These are phyloP conservation scores for Rhamnusium bicolor DNA, from an alignment of 2,888 invertebrate species.

Conservation along the genomic window DNA sequence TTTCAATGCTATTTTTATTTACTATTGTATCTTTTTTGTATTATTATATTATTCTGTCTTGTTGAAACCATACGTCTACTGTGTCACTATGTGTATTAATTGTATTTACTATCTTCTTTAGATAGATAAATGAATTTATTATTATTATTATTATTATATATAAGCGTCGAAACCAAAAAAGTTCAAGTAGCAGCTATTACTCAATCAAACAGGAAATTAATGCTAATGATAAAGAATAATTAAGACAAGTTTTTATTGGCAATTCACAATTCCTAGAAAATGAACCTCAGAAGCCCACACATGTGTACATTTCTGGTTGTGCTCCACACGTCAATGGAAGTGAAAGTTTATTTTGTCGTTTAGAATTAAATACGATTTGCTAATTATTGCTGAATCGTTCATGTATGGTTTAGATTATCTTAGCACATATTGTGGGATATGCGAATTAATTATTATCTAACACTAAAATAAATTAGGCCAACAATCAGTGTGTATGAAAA, in stretches of 20 bases:
- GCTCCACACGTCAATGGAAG: constrained; percentile 3
- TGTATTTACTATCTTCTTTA: too few relatives aligned
- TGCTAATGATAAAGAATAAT: too few relatives aligned
- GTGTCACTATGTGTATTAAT: too few relatives aligned
- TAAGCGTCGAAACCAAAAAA: too few relatives aligned
- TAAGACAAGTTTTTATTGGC: background rate
- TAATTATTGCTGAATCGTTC: background rate
- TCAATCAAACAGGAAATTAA: too few relatives aligned
- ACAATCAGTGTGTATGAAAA: background rate
- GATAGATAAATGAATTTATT: too few relatives aligned
- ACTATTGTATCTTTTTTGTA: too few relatives aligned
- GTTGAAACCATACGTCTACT: too few relatives aligned
- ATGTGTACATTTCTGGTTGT: constrained; percentile 1
- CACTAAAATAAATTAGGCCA: background rate
- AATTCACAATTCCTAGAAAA: background rate
- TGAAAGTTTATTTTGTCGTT: constrained; percentile 11
- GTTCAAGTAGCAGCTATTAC: too few relatives aligned
- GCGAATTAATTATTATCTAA: background rate
- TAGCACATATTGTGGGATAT: background rate
- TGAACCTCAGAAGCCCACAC: background rate
- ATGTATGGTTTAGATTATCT: background rate
- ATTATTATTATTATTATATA: too few relatives aligned
- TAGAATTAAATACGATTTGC: constrained; percentile 2
- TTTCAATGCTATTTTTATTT: too few relatives aligned
- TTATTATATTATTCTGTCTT: too few relatives aligned